These are phyloP conservation scores for Drosophila buzzatii DNA, from an alignment of 2,888 invertebrate species.

Conservation along the genomic window DNA sequence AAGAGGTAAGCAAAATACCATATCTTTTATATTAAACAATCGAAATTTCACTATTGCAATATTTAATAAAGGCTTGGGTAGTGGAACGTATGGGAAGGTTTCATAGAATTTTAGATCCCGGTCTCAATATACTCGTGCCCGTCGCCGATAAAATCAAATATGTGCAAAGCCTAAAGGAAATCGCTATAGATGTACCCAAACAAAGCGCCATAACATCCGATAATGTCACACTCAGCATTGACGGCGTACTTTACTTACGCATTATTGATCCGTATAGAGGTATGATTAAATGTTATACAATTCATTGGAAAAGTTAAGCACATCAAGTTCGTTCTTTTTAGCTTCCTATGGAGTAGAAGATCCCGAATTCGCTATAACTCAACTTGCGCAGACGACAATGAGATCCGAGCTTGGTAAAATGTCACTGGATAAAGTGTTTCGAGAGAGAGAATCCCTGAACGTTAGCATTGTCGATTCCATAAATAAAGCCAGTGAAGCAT, in stretches of 20 bases:
- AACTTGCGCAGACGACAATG: constrained; percentile 99
- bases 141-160: constrained; percentile 97
- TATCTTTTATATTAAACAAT: constrained; percentile 44
- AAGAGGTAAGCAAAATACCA: constrained; percentile 90
- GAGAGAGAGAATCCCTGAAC: constrained; percentile 98
- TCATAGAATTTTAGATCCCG: constrained; percentile 96
- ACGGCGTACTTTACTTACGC: constrained; percentile 97
- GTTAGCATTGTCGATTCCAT: constrained; percentile 97
- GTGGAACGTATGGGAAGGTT: constrained; percentile 99
- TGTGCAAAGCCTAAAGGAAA: constrained; percentile 99
- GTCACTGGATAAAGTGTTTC: constrained; percentile 97
- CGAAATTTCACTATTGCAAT: constrained; percentile 46
- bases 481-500: constrained; percentile 98
- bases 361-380: constrained; percentile 99
- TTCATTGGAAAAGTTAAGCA: background rate
- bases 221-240: constrained; percentile 98
- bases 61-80: constrained; percentile 91
- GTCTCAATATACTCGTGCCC: constrained; percentile 96
- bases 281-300: constrained; percentile 31
- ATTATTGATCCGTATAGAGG: constrained; percentile 97
- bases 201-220: constrained; percentile 99
- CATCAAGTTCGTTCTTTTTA: constrained; percentile 53
- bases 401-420: constrained; percentile 99
- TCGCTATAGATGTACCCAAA: constrained; percentile 99
- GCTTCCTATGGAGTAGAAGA: constrained; percentile 99